Evolutionary conservation across 1,140 invertebrate species (phyloP), one percentile per base, ranked within the genome.

Genomic region (Hormaphis cornu): DNA sequence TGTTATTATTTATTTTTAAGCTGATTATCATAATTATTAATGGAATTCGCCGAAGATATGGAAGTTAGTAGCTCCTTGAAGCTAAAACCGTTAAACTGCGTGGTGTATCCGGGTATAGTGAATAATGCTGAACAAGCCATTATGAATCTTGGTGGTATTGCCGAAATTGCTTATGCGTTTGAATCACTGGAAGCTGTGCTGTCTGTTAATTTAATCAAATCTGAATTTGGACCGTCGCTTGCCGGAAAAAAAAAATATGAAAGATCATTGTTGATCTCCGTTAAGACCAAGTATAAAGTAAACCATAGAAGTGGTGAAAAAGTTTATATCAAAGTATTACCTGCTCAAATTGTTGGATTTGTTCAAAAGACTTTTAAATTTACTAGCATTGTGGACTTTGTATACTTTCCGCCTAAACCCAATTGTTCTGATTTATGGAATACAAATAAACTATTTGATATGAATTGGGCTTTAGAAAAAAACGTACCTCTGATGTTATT

Each of bases 401-500:
- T 28, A 9, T 66, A 50, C 35, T 66, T 66, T 22, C 61, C 61
- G 1, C 7, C 44, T 16, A 22, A 20, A 9, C 61, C 61, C 1
- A 66, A 66, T 33, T 50, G 28, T 48, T 66, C 61, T 48, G 61
- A 66, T 24, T 24, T 66, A 33, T 66, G 61, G 61, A 5, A 6
- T 33, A 1, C 28, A 20, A 66, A 50, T 30, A 48, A 66, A 46
- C 35, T 46, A 33, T 48, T 66, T 20, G 61, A 50, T 50, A 35
- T 66, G n/a, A 18, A 66, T 30, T 66, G 61, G 61, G 61, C 61
- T 46, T 37, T 66, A 50, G 14, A 66, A 33, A 66, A 66, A 35
- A 14, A 66, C 35, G 61, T 48, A 1, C 42, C 61, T 22, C 35
- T 66, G 24, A 2, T 22, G 22, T 50, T 66, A 14, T 16, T 66